Evolutionary conservation across 2,113 vertebrate genomes (phyloP).

Genomic region (Carlito syrichta): DNA sequence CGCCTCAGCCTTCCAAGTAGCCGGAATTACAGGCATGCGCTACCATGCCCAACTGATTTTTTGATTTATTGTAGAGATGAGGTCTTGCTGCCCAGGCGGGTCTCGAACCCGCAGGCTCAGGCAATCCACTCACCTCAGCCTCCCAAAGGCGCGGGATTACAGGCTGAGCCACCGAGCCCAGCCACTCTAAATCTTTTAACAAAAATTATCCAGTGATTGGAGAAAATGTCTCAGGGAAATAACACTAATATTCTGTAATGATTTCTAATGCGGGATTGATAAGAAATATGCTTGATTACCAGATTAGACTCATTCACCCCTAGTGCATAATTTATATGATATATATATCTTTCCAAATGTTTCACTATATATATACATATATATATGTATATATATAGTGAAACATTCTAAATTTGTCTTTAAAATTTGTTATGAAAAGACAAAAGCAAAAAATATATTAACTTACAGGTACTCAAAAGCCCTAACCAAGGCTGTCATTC

Average conservation of each 20-base stretch:
- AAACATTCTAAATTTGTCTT: neutral
- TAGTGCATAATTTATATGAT: neutral
- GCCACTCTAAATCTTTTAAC: neutral
- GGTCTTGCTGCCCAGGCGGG: too few species aligned
- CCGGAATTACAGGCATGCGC: too few species aligned
- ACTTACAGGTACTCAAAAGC: neutral
- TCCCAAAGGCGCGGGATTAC: too few species aligned
- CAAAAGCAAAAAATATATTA: constrained; percentile 23
- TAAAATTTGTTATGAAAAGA: neutral
- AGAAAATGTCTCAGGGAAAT: neutral
- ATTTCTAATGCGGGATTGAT: neutral
- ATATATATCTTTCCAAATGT: too few species aligned
- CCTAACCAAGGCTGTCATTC: neutral
- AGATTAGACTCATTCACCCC: neutral
- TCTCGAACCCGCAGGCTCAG: too few species aligned
- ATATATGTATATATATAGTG: neutral
- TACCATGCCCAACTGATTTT: too few species aligned
- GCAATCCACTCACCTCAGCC: too few species aligned
- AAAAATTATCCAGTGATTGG: neutral
- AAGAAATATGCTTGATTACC: constrained; percentile 1
- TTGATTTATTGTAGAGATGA: too few species aligned
- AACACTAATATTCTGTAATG: neutral
- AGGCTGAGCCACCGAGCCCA: too few species aligned
- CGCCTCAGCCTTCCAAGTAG: too few species aligned
- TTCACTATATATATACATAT: neutral